Percentiles rank a stretch among this genome's conserved stretches.
Conservation (phyloP, 2,888 invertebrate genomes). For the Spicauda simplicius region DNA sequence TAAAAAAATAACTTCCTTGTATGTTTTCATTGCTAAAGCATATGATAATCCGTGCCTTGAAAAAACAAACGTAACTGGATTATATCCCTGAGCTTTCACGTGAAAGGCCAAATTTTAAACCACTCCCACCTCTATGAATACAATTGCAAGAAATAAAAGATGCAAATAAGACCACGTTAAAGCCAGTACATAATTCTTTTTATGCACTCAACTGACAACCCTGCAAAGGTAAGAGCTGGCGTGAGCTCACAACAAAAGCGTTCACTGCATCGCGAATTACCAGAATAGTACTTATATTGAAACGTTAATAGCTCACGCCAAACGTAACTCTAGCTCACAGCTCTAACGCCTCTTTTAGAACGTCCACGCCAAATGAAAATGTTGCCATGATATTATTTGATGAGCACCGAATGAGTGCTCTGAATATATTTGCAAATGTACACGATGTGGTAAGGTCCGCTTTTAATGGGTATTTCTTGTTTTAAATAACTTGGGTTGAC, state of each 20-base stretch:
- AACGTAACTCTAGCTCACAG: conserved; percentile 47
- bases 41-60: too few relatives aligned
- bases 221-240: conserved; percentile 10
- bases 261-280: conserved; percentile 68
- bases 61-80: too few relatives aligned
- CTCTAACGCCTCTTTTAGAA: conserved; percentile 48
- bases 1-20: too few relatives aligned
- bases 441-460: conserved; percentile 67
- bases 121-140: too few relatives aligned
- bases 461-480: conserved; percentile 69
- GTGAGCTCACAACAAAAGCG: conserved; percentile 29
- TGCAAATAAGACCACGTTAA: too few relatives aligned
- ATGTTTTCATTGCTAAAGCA: too few relatives aligned
- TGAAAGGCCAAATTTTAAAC: too few relatives aligned
- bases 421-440: conserved; percentile 78
- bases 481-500: conserved; percentile 51
- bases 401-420: conserved; percentile 69
- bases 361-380: conserved; percentile 50
- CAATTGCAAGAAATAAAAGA: too few relatives aligned
- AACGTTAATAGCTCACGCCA: conserved; percentile 53
- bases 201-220: conserved; percentile 12
- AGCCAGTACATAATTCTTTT: not conserved
- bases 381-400: conserved; percentile 66
- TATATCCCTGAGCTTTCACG: too few relatives aligned
- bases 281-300: conserved; percentile 63